A percentile compares a stretch with the other conserved stretches of the same genome.
Evolutionary conservation across 2,113 vertebrate genomes (phyloP).

Genomic region (Sander lucioperca): DNA sequence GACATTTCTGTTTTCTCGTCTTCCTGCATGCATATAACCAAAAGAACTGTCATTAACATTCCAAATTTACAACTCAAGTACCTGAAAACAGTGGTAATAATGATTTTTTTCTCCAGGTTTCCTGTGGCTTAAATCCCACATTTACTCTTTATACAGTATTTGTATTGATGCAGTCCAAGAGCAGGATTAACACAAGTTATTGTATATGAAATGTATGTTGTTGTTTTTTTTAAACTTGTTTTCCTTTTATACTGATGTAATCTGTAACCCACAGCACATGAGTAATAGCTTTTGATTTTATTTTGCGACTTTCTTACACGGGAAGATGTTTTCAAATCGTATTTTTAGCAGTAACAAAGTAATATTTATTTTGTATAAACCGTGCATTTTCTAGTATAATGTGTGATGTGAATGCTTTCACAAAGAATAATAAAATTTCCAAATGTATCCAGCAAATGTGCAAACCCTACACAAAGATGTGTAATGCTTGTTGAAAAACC

Average conservation of each 20-base stretch:
- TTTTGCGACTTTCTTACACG: conserved; percentile 28
- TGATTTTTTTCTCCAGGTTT: not conserved
- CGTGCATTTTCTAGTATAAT: conserved; percentile 32
- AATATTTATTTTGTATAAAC: conserved; percentile 76
- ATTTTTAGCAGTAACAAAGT: conserved; percentile 57
- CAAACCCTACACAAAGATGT: not conserved
- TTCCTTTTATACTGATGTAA: conserved; percentile 41
- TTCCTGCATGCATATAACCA: not conserved
- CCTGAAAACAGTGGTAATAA: conserved; percentile 28
- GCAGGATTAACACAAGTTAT: conserved; percentile 2
- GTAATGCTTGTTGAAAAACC: not conserved
- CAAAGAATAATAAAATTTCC: conserved; percentile 22
- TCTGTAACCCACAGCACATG: conserved; percentile 54
- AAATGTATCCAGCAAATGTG: conserved; percentile 17
- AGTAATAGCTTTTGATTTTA: conserved; percentile 16
- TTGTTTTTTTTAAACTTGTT: conserved; percentile 10
- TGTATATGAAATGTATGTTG: conserved; percentile 41
- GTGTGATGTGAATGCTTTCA: conserved; percentile 33
- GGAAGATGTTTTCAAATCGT: conserved; percentile 41
- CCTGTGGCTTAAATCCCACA: not conserved
- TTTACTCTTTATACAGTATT: not conserved
- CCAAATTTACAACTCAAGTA: not conserved
- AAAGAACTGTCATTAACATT: not conserved
- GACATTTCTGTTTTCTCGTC: not conserved
- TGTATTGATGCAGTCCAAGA: not conserved